Evolutionary conservation across 2,113 vertebrate species (phyloP).

Genomic region (Cacatua alba): DNA sequence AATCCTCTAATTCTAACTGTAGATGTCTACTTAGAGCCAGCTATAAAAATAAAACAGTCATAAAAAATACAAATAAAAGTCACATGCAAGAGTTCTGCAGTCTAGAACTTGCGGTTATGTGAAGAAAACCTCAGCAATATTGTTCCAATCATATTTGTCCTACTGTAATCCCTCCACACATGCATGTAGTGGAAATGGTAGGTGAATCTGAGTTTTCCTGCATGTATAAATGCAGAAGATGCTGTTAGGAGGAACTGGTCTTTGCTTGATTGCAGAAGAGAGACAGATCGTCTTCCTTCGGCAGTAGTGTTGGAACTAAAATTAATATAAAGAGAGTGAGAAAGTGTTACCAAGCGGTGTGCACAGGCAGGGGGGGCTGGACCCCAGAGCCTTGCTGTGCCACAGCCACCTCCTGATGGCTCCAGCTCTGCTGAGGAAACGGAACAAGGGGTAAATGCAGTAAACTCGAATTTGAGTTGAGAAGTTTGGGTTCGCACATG

Average conservation of each 20-base stretch:
- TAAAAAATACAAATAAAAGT: background rate
- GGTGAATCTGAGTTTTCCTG: background rate
- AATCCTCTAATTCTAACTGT: background rate
- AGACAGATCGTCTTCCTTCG: background rate
- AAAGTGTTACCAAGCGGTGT: rapidly evolving
- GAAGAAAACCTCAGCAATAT: background rate
- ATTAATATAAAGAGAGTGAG: background rate
- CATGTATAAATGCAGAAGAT: background rate
- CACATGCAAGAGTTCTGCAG: background rate
- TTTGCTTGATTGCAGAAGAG: background rate
- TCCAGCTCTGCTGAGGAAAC: background rate
- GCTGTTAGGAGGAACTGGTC: background rate
- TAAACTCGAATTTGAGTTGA: background rate
- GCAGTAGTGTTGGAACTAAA: background rate
- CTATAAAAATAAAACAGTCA: background rate
- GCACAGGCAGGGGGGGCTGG: background rate
- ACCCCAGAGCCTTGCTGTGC: background rate
- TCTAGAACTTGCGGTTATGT: background rate
- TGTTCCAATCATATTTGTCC: background rate
- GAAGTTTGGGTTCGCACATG: background rate
- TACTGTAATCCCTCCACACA: background rate
- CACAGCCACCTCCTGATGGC: background rate
- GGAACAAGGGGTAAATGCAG: background rate
- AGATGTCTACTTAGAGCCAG: background rate
- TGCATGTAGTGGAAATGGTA: rapidly evolving